These are phyloP conservation scores for Volucella bombylans DNA, from an alignment of 2,888 invertebrate species.

Conservation along the genomic window DNA sequence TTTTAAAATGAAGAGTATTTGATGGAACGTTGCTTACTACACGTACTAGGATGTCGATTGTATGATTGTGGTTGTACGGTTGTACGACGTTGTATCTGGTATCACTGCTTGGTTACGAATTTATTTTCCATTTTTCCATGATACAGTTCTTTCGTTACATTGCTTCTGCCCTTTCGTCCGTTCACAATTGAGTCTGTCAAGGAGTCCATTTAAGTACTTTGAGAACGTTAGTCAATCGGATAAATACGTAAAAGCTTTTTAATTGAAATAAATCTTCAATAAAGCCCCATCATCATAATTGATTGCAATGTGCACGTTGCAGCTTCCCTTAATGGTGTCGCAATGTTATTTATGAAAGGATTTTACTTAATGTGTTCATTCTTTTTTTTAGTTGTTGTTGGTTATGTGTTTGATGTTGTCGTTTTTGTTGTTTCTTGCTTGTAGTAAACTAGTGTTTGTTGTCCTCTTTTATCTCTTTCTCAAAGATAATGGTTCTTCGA, in stretches of 20 bases:
- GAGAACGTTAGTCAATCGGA: slow-evolving; percentile 74
- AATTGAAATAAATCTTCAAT: slow-evolving; percentile 74
- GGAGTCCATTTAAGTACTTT: slow-evolving; percentile 74
- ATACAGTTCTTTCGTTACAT: slow-evolving; percentile 26
- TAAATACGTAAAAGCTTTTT: slow-evolving; percentile 75
- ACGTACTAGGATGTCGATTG: too few species aligned
- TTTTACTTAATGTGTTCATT: slow-evolving; percentile 71
- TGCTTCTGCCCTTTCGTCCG: background rate
- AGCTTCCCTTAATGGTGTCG: slow-evolving; percentile 73
- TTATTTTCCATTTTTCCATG: slow-evolving; percentile 60
- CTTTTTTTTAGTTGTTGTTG: slow-evolving; percentile 21
- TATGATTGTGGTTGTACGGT: too few species aligned
- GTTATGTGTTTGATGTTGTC: too few species aligned
- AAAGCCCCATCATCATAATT: slow-evolving; percentile 74
- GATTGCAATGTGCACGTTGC: slow-evolving; percentile 74
- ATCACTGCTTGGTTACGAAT: slow-evolving; percentile 53
- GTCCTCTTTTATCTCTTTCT: too few species aligned
- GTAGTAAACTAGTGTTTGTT: too few species aligned
- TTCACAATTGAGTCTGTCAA: slow-evolving; percentile 51
- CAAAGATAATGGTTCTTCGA: too few species aligned
- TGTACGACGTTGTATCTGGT: too few species aligned
- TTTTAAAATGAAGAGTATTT: slow-evolving; percentile 6
- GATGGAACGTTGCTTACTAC: background rate
- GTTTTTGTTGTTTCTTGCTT: too few species aligned
- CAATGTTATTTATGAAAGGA: slow-evolving; percentile 73